Base-by-base conservation (phyloP, 2,113 vertebrate species). In the Myotis davidii region DNA sequence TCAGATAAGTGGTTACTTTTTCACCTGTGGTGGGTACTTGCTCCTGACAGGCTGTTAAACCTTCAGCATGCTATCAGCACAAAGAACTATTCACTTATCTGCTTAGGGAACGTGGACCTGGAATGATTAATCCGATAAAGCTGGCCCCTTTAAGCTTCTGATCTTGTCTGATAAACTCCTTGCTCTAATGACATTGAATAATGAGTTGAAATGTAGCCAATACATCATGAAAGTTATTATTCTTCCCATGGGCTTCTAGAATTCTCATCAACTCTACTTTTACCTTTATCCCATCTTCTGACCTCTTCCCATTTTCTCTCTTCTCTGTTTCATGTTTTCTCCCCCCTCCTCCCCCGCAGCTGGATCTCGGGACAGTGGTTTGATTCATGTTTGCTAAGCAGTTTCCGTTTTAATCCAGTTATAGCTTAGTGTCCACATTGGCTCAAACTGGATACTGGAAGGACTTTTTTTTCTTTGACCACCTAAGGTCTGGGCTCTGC, bases 381-480 rank as follows among this genome's bases (percentile, higher is more conserved):
- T n/a, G 29, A 64, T 34, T 72, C 79, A 42, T 37, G 17, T 59
- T 25, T 50, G 88, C 37, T 52, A 45, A 77, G 21, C 16, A 12
- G 34, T 69, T 54, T 54, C 72, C 29, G 20, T 84, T 86, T n/a
- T 27, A 12, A 52, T 86, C 48, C 39, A 61, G 3, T 67, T 32
- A 20, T 1, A 37, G 29, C 34, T 11, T 32, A 34, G 45, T 1
- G 0, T 48, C 42, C 29, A 6, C 1, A 37, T 8, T 37, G 6
- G 59, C 29, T 23, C 64, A 52, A 5, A 4, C 34, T 11, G 27
- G 61, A 69, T 42, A 0, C 29, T 20, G 20, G 69, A 84, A 69
- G 54, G 23, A 34, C 78, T 56, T 20, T 45, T 78, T 20, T 45
- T 17, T 34, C 21, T 81, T 23, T 0, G 32, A 45, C 61, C 72